phyloP scores from a whole-genome alignment of 2,888 invertebrate genomes.

The Andrena praecox region DNA sequence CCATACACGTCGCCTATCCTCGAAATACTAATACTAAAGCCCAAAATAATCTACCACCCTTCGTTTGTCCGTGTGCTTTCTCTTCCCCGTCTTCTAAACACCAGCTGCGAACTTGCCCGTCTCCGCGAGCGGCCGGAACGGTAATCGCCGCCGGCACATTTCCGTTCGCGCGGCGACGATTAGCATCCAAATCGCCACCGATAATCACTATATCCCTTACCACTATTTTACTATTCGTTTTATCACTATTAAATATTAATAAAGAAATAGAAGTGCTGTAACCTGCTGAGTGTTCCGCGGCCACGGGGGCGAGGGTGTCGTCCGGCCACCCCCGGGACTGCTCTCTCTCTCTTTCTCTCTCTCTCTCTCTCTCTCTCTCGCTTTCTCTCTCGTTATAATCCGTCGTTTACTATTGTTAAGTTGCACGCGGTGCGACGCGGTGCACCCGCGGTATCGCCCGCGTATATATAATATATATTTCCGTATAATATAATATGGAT shows the following conservation, averaged over 20 bases:
- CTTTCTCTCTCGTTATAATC: slow-evolving; percentile 7
- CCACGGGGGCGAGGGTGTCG: slow-evolving; percentile 26
- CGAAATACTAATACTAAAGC: slow-evolving; percentile 82
- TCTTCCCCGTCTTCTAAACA: slow-evolving; percentile 16
- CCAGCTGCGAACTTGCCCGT: slow-evolving; percentile 34
- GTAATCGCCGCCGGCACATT: slow-evolving; percentile 46
- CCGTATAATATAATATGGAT: slow-evolving; percentile 15
- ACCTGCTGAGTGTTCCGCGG: slow-evolving; percentile 50
- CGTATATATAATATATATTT: slow-evolving; percentile 5
- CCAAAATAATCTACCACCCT: slow-evolving; percentile 78
- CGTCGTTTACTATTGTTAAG: slow-evolving; percentile 46
- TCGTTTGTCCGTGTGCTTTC: slow-evolving; percentile 20
- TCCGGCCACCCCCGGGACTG: neutral
- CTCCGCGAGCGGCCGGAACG: slow-evolving; percentile 31
- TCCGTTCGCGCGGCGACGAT: slow-evolving; percentile 45
- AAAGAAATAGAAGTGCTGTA: slow-evolving; percentile 68
- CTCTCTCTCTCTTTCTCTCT: neutral
- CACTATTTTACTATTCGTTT: slow-evolving; percentile 70
- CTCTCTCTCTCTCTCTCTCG: no score
- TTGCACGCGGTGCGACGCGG: slow-evolving; percentile 6
- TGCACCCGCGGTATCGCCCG: slow-evolving; percentile 7
- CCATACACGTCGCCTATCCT: slow-evolving; percentile 25
- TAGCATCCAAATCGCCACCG: slow-evolving; percentile 52
- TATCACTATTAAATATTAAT: slow-evolving; percentile 64
- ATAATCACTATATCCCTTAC: slow-evolving; percentile 60